phyloP scores from a whole-genome alignment of 2,797 vertebrate species.

The Diplodus puntazzo region DNA sequence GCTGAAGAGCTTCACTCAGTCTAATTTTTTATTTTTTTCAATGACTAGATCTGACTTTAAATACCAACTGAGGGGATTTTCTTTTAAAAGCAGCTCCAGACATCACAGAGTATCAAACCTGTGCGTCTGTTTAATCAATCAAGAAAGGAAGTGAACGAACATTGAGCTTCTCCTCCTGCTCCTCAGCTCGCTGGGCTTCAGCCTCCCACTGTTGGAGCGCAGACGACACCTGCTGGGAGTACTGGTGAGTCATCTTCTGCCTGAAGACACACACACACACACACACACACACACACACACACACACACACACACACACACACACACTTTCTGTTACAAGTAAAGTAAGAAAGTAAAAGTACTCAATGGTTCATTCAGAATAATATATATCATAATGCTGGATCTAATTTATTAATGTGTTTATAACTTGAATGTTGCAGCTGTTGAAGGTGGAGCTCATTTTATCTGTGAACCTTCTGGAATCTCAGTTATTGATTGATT shows the following conservation, averaged over 20 bases:
- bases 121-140: neutral
- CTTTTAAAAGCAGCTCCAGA: neutral
- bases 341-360: no score
- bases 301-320: slow-evolving; percentile 2
- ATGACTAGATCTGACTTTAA: no score
- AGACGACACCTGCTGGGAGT: slow-evolving; percentile 90
- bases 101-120: slow-evolving; percentile 26
- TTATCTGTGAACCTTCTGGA: no score
- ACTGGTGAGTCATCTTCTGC: slow-evolving; percentile 91
- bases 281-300: slow-evolving; percentile 11
- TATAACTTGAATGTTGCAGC: no score
- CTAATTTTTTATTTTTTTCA: neutral
- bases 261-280: slow-evolving; percentile 77
- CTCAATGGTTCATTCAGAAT: no score
- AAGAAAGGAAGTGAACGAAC: slow-evolving; percentile 77
- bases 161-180: slow-evolving; percentile 92
- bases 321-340: neutral
- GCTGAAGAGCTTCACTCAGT: neutral
- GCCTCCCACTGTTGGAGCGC: slow-evolving; percentile 93
- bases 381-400: no score
- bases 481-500: no score
- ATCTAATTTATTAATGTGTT: no score
- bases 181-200: slow-evolving; percentile 89
- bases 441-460: no score
- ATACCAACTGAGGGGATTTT: neutral